Conservation (phyloP, 2,113 vertebrate genomes). For the Sorex fumeus region DNA sequence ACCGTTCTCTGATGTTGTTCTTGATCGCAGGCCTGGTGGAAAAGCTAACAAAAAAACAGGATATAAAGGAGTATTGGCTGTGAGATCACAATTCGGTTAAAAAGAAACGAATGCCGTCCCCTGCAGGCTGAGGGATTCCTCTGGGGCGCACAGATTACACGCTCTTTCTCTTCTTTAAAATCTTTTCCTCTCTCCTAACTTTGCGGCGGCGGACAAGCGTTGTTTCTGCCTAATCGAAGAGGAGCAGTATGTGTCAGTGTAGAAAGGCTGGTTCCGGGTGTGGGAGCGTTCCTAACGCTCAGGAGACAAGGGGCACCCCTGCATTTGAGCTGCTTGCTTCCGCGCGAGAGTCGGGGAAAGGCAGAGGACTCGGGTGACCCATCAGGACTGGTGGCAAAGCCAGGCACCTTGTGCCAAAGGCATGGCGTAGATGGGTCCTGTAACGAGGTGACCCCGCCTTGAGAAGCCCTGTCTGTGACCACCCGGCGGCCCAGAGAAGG, state of each 20-base stretch:
- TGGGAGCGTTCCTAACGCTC: background rate
- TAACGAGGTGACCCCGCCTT: background rate
- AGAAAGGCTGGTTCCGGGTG: background rate
- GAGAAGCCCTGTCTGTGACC: background rate
- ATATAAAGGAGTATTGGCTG: background rate
- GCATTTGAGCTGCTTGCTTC: background rate
- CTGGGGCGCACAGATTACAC: background rate
- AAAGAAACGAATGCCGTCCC: background rate
- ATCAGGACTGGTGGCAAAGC: background rate
- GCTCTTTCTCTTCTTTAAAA: background rate
- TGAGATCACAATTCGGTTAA: constrained; percentile 35
- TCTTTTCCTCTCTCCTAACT: constrained; percentile 54
- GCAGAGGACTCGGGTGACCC: background rate
- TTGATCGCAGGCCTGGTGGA: constrained; percentile 3
- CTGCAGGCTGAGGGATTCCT: background rate
- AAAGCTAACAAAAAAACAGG: background rate
- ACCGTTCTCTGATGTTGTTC: constrained; percentile 1
- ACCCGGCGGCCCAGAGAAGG: too few relatives aligned
- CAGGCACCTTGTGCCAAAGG: background rate
- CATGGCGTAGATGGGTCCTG: background rate
- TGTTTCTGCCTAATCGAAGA: constrained; percentile 58
- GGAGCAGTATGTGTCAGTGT: background rate
- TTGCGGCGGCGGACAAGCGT: background rate
- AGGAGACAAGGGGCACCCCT: background rate
- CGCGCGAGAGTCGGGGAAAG: background rate